phyloP scores from a whole-genome alignment of 2,888 invertebrate genomes.

The Cremastinae sp. region DNA sequence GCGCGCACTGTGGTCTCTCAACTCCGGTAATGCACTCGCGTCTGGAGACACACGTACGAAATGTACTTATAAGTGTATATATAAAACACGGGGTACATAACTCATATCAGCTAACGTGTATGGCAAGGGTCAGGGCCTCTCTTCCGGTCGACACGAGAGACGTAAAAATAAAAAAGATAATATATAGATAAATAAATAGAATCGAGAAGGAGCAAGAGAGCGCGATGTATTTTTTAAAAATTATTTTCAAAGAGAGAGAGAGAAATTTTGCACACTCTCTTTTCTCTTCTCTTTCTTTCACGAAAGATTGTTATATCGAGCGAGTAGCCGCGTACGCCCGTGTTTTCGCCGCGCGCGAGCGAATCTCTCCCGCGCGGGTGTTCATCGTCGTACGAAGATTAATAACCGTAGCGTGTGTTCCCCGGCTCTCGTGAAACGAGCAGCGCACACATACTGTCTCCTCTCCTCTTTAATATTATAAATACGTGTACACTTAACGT shows the following conservation, averaged over 20 bases:
- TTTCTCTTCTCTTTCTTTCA: slow-evolving; percentile 1
- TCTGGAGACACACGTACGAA: not conserved
- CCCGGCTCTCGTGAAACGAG: slow-evolving; percentile 43
- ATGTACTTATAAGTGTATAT: not conserved
- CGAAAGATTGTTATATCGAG: slow-evolving; percentile 22
- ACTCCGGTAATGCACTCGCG: not conserved
- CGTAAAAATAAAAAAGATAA: slow-evolving; percentile 18
- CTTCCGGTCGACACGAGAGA: slow-evolving; percentile 63
- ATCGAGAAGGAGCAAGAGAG: too few relatives aligned
- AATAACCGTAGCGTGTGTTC: slow-evolving; percentile 59
- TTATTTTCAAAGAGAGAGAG: slow-evolving; percentile 17
- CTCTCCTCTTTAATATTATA: slow-evolving; percentile 10
- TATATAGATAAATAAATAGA: too few relatives aligned
- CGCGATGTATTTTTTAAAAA: too few relatives aligned
- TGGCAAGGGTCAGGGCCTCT: slow-evolving; percentile 56
- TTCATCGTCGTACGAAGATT: slow-evolving; percentile 60
- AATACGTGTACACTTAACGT: slow-evolving; percentile 7
- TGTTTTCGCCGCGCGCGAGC: slow-evolving; percentile 10
- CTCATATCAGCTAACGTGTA: slow-evolving; percentile 52
- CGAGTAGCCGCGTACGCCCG: slow-evolving; percentile 26
- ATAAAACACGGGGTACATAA: slow-evolving; percentile 46
- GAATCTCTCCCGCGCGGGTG: slow-evolving; percentile 55
- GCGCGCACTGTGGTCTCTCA: slow-evolving; percentile 16
- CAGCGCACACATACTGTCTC: slow-evolving; percentile 21
- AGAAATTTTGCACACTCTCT: slow-evolving; percentile 11